A percentile compares a stretch with the other conserved stretches of the same genome.
Evolutionary conservation across 2,797 vertebrate species (phyloP).

Genomic region (Alfaro cultratus): DNA sequence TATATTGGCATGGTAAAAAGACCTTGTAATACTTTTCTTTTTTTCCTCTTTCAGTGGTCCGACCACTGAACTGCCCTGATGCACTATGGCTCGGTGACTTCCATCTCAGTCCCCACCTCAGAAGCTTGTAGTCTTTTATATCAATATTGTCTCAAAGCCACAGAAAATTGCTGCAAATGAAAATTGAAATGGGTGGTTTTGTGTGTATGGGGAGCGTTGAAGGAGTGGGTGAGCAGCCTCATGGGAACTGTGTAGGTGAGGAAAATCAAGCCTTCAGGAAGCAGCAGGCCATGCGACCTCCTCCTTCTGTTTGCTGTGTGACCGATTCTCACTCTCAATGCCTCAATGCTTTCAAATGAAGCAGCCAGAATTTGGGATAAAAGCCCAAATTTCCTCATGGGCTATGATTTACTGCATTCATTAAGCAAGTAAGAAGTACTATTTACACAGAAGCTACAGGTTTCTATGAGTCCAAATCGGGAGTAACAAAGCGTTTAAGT

Average conservation of each 20-base stretch:
- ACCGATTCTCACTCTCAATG: slow-evolving; percentile 28
- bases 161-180: slow-evolving; percentile 65
- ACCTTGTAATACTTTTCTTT: slow-evolving; percentile 37
- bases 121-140: slow-evolving; percentile 42
- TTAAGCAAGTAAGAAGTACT: slow-evolving; percentile 9
- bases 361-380: slow-evolving; percentile 24
- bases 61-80: slow-evolving; percentile 25
- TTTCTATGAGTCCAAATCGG: background rate
- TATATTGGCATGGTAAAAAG: slow-evolving; percentile 27
- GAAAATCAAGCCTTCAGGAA: slow-evolving; percentile 49
- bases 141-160: slow-evolving; percentile 64
- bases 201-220: slow-evolving; percentile 38
- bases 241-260: slow-evolving; percentile 40
- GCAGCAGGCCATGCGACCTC: slow-evolving; percentile 45
- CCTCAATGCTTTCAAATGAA: slow-evolving; percentile 35
- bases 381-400: background rate
- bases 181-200: slow-evolving; percentile 61
- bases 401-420: slow-evolving; percentile 15
- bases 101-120: slow-evolving; percentile 30
- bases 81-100: slow-evolving; percentile 39
- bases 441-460: slow-evolving; percentile 11
- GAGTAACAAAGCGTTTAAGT: background rate
- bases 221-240: slow-evolving; percentile 49
- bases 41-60: background rate
- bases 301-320: slow-evolving; percentile 20